Conservation (phyloP, 2,113 vertebrate genomes). For the Atrichornis clamosus region DNA sequence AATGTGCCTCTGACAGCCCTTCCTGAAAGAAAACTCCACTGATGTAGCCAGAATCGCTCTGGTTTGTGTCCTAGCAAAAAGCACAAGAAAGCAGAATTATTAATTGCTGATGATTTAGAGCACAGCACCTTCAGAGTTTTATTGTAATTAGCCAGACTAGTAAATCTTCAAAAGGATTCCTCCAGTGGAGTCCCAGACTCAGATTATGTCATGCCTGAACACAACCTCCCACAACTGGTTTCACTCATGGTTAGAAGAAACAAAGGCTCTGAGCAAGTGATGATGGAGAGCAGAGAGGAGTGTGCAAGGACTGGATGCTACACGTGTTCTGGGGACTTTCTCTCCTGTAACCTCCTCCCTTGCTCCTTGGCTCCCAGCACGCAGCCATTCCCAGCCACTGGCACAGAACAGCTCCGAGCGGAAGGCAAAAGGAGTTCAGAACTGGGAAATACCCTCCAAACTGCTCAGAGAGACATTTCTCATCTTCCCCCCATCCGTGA, state of each 20-base stretch:
- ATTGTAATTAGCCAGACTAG: conserved; percentile 32
- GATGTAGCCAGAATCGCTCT: neutral
- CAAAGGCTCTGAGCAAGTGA: neutral
- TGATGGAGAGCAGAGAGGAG: neutral
- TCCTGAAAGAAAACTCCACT: neutral
- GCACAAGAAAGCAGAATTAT: neutral
- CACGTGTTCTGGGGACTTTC: accelerated
- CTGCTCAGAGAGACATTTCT: neutral
- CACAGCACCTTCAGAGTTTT: neutral
- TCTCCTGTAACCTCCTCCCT: neutral
- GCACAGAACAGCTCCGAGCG: accelerated
- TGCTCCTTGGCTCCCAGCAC: neutral
- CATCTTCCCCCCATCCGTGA: accelerated
- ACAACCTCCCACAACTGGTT: conserved; percentile 39
- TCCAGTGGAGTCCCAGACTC: conserved; percentile 8
- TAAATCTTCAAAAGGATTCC: conserved; percentile 36
- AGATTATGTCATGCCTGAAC: conserved; percentile 42
- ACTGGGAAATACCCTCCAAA: neutral
- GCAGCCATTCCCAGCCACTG: neutral
- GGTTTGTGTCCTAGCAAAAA: neutral
- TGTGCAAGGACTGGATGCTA: neutral
- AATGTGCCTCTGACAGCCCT: neutral
- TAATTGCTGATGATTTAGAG: conserved; percentile 17
- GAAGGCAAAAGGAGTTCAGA: neutral
- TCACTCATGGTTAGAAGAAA: conserved; percentile 38